Evolutionary conservation across 2,113 vertebrate genomes (phyloP).

Genomic region (Ranitomeya variabilis): DNA sequence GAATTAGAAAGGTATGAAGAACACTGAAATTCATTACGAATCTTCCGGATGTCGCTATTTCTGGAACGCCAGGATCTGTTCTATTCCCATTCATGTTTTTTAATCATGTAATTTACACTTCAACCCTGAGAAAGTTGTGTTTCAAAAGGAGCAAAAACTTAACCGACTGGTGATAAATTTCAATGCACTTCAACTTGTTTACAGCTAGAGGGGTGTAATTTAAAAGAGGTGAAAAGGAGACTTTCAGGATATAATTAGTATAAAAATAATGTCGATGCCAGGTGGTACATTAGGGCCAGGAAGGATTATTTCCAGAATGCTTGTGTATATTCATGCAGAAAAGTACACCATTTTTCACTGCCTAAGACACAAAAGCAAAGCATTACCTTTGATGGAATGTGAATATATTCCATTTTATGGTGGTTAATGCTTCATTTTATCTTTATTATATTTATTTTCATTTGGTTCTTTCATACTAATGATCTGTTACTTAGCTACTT

Average conservation of each 20-base stretch:
- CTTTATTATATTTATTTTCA: background rate
- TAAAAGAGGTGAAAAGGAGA: slow-evolving; percentile 44
- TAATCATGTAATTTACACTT: slow-evolving; percentile 55
- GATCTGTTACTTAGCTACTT: background rate
- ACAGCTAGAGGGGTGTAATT: slow-evolving; percentile 40
- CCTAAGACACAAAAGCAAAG: background rate
- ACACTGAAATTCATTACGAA: slow-evolving; percentile 47
- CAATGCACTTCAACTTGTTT: slow-evolving; percentile 50
- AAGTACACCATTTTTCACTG: background rate
- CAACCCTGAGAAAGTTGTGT: slow-evolving; percentile 46
- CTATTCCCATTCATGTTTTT: slow-evolving; percentile 53
- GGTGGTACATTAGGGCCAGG: slow-evolving; percentile 27
- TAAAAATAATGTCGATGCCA: slow-evolving; percentile 20
- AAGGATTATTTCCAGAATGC: background rate
- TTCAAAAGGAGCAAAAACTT: slow-evolving; percentile 48
- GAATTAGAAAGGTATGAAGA: slow-evolving; percentile 39
- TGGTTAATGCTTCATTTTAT: background rate
- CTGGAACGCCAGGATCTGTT: slow-evolving; percentile 28
- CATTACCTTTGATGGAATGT: background rate
- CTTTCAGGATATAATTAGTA: slow-evolving; percentile 31
- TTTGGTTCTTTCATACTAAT: background rate
- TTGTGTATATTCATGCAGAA: background rate
- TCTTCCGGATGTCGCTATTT: slow-evolving; percentile 47
- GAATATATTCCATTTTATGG: background rate
- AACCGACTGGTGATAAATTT: slow-evolving; percentile 47